Evolutionary conservation across 2,888 invertebrate genomes (phyloP).

Genomic region (Melolontha melolontha): DNA sequence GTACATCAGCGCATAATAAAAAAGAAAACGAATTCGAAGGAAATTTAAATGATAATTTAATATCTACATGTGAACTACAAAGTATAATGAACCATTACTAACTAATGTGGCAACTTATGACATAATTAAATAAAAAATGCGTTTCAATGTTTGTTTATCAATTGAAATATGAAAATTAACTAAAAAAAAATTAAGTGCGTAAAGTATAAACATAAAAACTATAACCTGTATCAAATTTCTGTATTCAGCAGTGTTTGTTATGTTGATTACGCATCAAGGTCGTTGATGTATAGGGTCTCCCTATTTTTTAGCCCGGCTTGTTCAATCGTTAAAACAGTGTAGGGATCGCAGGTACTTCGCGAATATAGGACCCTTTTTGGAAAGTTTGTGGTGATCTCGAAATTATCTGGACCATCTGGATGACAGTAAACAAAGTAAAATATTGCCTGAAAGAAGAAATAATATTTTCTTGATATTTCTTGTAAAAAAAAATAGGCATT

Average conservation of each 20-base stretch:
- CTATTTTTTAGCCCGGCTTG: conserved; percentile 88
- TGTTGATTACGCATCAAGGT: conserved; percentile 80
- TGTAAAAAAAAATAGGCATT: no score
- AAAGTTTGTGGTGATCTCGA: conserved; percentile 96
- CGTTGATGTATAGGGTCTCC: conserved; percentile 94
- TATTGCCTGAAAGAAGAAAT: conserved; percentile 77
- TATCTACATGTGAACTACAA: conserved; percentile 4
- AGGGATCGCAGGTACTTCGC: conserved; percentile 65
- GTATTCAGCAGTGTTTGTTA: not conserved
- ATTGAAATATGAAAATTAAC: no score
- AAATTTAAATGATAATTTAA: not conserved
- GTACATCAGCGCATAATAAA: not conserved
- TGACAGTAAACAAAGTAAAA: conserved; percentile 97
- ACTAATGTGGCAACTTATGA: not conserved
- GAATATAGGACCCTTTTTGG: conserved; percentile 87
- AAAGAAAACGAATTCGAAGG: not conserved
- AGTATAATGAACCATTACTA: conserved; percentile 4
- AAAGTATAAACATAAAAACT: conserved; percentile 22
- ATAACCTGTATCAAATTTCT: conserved; percentile 7
- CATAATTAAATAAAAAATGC: not conserved
- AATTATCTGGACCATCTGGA: conserved; percentile 90
- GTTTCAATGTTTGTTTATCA: not conserved
- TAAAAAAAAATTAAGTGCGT: not conserved
- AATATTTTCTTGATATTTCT: no score
- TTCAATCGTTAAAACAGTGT: conserved; percentile 71